Percentiles rank a stretch among this genome's conserved stretches.
phyloP scores from a whole-genome alignment of 2,888 invertebrate genomes.

The Copidosoma aretas region DNA sequence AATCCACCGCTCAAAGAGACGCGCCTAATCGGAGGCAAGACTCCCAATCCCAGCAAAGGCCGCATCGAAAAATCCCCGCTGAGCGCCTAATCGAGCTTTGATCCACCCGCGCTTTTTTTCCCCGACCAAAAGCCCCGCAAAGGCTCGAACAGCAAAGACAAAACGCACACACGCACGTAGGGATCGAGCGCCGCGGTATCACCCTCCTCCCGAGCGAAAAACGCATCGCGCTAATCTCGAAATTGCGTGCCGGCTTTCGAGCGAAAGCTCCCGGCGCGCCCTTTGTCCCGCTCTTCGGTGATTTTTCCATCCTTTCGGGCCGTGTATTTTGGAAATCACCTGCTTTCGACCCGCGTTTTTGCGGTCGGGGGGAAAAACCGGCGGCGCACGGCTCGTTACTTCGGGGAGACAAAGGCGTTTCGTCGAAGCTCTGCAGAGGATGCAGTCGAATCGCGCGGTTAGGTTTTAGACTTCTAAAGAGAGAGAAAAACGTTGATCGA shows the following conservation, averaged over 20 bases:
- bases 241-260: conserved; percentile 32
- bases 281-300: conserved; percentile 23
- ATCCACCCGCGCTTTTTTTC: conserved; percentile 15
- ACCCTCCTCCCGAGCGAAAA: conserved; percentile 8
- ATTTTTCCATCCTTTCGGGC: conserved; percentile 12
- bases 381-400: too few relatives aligned
- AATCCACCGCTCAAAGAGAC: conserved; percentile 5
- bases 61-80: conserved; percentile 13
- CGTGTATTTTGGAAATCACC: conserved; percentile 5
- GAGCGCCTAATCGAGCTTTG: conserved; percentile 23
- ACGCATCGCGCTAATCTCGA: conserved; percentile 36
- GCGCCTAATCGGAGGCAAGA: conserved; percentile 12
- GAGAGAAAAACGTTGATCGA: too few relatives aligned
- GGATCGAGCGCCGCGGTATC: background rate
- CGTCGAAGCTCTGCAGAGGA: too few relatives aligned
- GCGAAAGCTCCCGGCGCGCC: conserved; percentile 30
- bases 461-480: too few relatives aligned
- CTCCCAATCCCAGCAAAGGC: background rate
- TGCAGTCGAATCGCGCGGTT: too few relatives aligned
- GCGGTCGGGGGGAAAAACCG: background rate
- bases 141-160: conserved; percentile 20
- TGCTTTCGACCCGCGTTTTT: conserved; percentile 3
- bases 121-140: conserved; percentile 22
- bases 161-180: background rate
- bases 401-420: too few relatives aligned